Evolutionary conservation across 2,888 invertebrate genomes (phyloP), one percentile per base, ranked within the genome.

Genomic region (Polydrusus pterygomalis): DNA sequence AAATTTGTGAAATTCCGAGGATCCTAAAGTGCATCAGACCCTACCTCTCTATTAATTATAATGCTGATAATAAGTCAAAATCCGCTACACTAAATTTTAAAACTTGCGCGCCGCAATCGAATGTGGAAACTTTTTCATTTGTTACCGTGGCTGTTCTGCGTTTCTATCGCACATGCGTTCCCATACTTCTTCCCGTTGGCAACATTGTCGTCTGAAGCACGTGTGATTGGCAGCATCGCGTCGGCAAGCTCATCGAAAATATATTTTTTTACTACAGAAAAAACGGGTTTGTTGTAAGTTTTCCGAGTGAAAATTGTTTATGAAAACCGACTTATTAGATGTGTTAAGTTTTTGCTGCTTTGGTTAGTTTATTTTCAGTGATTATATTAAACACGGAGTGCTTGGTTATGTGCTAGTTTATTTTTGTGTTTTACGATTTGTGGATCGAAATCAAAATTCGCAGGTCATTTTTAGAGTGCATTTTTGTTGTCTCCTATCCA

Each of bases 171-270:
- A 49, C 70, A 70, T 70, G 49, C 70, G 70, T 56, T 25, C 10
- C 20, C 13, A n/a, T n/a, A n/a, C n/a, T n/a, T 6, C 3, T 25
- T 11, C 17, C 25, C 43, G 84, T 85, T 85, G 86, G 85, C 80
- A 84, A 83, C 84, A 79, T 84, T 85, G 85, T 83, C 78, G 83
- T 79, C 80, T 85, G 85, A 85, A 85, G 85, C 85, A 86, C 85
- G 84, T 85, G 85, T 77, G 82, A 82, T 82, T 79, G 79, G 81
- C 80, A 81, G 83, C 81, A 78, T 84, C 82, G 81, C 81, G 77
- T 77, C 77, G 69, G 69, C 73, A 67, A 76, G 76, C 71, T 76
- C 72, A 47, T 63, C 71, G 18, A 73, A 77, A 73, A 77, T 77
- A 70, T 34, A 47, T 70, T 65, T 73, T 58, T 63, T 54, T 17